phyloP scores from a whole-genome alignment of 2,113 vertebrate genomes.

The Rhinogobius similis region DNA sequence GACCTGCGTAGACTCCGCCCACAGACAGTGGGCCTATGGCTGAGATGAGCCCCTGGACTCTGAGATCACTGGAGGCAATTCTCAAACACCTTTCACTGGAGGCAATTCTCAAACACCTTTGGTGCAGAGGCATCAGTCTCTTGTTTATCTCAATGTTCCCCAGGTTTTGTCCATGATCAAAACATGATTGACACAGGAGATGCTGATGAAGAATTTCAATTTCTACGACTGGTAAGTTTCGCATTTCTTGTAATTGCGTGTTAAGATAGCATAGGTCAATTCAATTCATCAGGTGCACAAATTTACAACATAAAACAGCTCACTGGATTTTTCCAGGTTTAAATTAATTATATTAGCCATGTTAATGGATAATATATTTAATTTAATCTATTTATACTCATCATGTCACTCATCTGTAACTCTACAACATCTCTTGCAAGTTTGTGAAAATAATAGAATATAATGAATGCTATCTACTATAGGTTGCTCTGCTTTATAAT shows the following conservation, averaged over 20 bases:
- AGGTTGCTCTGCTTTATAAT: too few relatives aligned
- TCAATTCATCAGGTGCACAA: not conserved
- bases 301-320: not conserved
- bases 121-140: not conserved
- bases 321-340: not conserved
- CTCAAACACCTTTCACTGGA: not conserved
- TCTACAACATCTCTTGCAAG: not conserved
- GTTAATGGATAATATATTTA: not conserved
- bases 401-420: not conserved
- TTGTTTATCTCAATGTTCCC: not conserved
- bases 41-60: not conserved
- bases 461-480: too few relatives aligned
- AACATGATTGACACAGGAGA: conserved; percentile 61
- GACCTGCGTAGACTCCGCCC: not conserved
- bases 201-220: conserved; percentile 74
- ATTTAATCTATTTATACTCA: too few relatives aligned
- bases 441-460: not conserved
- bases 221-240: conserved; percentile 75
- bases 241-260: not conserved
- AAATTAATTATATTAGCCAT: not conserved
- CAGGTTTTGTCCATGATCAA: not conserved
- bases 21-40: not conserved
- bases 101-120: not conserved
- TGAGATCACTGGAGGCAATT: not conserved
- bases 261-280: not conserved